Evolutionary conservation across 2,797 vertebrate species (phyloP), one percentile per base, ranked within the genome.

Genomic region (Onychomys arenicola): DNA sequence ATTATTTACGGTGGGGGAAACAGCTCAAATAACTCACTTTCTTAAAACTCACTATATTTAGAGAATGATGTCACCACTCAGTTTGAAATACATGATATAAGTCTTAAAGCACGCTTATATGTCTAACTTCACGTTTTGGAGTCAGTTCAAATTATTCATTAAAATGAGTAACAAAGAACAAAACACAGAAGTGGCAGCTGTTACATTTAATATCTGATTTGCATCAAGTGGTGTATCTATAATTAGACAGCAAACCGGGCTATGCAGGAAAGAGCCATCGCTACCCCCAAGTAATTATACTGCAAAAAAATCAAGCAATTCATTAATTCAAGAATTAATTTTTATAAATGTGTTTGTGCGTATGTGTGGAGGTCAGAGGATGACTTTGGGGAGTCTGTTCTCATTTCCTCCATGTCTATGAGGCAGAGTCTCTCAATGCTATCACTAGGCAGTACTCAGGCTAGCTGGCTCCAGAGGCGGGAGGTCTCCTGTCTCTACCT

Each of bases 11-110:
- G 93, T 87, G 67, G 65, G 32, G 67, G 89, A 83, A 90, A 65
- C 10, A 89, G 92, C 93, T 94, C 86, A 89, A 96, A 92, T 83
- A 96, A 95, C 91, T 76, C 29, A 82, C 93, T 98, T 97, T 94
- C 90, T 97, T 89, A 92, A 97, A 96, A 89, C 90, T 92, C 55
- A 86, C 93, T 96, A 82, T 90, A 87, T 89, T 96, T 95, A 95
- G 89, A 93, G 52, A 84, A 92, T 97, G 97, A 98, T 97, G 97
- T 98, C 98, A 98, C 95, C 95, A 73, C 91, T 96, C 67, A 96
- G 96, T 98, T 96, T 95, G 97, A 98, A 98, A 98, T 96, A 98
- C 88, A 97, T 92, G 98, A 98, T 97, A 97, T 97, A 97, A 98
- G 97, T 97, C 96, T 97, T 97, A 97, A 97, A 97, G 94, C 96